phyloP scores from a whole-genome alignment of 2,888 invertebrate species.

The Seira musarum region DNA sequence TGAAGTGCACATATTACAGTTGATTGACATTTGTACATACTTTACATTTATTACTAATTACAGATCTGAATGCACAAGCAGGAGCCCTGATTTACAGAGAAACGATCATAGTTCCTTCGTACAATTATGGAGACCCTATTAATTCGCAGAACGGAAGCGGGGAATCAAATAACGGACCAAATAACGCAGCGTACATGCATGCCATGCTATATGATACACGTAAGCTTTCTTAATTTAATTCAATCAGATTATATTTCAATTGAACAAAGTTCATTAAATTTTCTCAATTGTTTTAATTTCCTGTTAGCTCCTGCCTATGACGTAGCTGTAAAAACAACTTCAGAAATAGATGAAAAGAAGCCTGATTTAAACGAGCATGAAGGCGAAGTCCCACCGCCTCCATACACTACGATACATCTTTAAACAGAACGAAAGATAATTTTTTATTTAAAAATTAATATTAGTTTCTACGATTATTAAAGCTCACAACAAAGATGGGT shows the following conservation, averaged over 20 bases:
- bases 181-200: conserved; percentile 31
- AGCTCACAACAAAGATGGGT: too few species aligned
- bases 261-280: not conserved
- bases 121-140: not conserved
- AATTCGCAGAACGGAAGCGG: not conserved
- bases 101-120: conserved; percentile 32
- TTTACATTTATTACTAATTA: too few species aligned
- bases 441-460: too few species aligned
- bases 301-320: conserved; percentile 46
- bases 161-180: too few species aligned
- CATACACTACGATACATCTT: too few species aligned
- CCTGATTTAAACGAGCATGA: too few species aligned
- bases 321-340: not conserved
- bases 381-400: too few species aligned
- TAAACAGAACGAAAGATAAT: too few species aligned
- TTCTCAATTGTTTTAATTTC: not conserved
- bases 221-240: conserved; percentile 21
- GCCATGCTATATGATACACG: conserved; percentile 29
- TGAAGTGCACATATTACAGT: too few species aligned
- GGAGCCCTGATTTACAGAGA: conserved; percentile 38
- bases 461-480: too few species aligned
- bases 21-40: too few species aligned
- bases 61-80: conserved; percentile 28
- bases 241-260: not conserved
- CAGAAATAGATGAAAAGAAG: not conserved